Evolutionary conservation across 2,888 invertebrate species (phyloP).

Genomic region (Adelphocoris suturalis): DNA sequence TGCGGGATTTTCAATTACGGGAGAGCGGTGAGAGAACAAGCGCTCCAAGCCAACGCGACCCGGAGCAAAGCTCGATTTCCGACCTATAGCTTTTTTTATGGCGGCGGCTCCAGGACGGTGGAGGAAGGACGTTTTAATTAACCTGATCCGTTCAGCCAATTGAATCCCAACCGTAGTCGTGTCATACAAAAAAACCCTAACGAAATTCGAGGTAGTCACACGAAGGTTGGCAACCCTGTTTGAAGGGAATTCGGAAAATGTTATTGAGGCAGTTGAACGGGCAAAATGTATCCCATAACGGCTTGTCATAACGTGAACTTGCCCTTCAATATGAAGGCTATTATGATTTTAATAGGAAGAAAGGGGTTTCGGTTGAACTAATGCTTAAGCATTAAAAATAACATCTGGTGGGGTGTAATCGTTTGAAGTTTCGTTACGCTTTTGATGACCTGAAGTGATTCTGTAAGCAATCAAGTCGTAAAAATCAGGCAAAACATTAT

Average conservation of each 20-base stretch:
- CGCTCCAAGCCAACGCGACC: neutral
- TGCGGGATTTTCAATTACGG: conserved; percentile 30
- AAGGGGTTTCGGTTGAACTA: neutral
- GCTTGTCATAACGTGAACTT: conserved; percentile 1
- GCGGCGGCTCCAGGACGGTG: neutral
- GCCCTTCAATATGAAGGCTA: neutral
- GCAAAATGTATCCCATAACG: neutral
- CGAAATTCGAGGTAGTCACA: conserved; percentile 19
- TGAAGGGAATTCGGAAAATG: neutral
- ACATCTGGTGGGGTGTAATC: no score
- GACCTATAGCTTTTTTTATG: neutral
- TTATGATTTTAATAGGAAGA: neutral
- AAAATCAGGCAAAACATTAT: no score
- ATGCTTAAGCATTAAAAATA: neutral
- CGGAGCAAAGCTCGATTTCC: conserved; percentile 6
- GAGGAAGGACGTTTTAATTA: conserved; percentile 65
- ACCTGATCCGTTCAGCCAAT: conserved; percentile 64
- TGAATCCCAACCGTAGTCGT: conserved; percentile 36
- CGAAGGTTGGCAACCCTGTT: neutral
- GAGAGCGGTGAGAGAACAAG: neutral
- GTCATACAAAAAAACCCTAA: conserved; percentile 50
- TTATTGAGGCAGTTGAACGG: neutral
- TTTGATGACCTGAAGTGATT: no score
- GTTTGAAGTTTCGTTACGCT: no score
- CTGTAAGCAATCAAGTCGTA: no score